These are phyloP conservation scores for Zeuzera pyrina DNA, from an alignment of 2,888 invertebrate species.

Conservation along the genomic window DNA sequence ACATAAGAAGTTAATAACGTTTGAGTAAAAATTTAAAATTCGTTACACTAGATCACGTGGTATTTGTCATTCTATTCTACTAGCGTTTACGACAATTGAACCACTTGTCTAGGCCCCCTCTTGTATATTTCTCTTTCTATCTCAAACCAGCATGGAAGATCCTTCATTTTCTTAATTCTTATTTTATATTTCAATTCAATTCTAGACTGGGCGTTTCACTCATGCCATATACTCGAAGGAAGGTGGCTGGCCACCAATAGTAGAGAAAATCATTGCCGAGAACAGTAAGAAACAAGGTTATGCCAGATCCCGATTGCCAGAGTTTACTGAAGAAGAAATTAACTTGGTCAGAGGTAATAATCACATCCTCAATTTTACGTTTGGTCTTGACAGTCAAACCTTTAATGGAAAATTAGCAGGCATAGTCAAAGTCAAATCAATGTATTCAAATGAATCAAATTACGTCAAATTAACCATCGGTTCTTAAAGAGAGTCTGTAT, in stretches of 20 bases:
- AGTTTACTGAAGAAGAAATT: constrained; percentile 57
- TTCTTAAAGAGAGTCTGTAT: no score
- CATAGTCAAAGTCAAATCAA: neutral
- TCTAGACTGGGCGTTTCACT: constrained; percentile 7
- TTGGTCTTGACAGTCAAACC: neutral
- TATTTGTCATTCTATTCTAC: no score
- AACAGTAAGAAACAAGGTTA: constrained; percentile 50
- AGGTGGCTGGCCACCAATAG: constrained; percentile 62
- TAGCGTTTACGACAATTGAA: no score
- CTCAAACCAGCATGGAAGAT: neutral
- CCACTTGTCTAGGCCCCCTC: no score
- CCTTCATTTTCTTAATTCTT: neutral
- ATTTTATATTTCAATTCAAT: neutral
- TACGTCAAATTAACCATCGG: constrained; percentile 8
- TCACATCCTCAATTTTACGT: neutral
- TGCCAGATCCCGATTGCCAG: constrained; percentile 48
- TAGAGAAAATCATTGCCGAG: constrained; percentile 45
- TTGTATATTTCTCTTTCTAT: no score
- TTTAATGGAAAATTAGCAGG: neutral
- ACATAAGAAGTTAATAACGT: no score
- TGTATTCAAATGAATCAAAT: no score
- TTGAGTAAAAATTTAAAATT: no score
- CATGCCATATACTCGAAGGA: constrained; percentile 51
- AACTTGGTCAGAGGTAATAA: constrained; percentile 45
- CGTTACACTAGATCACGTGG: no score